Evolutionary conservation across 2,797 vertebrate species (phyloP).

Genomic region (Erpetoichthys calabaricus): DNA sequence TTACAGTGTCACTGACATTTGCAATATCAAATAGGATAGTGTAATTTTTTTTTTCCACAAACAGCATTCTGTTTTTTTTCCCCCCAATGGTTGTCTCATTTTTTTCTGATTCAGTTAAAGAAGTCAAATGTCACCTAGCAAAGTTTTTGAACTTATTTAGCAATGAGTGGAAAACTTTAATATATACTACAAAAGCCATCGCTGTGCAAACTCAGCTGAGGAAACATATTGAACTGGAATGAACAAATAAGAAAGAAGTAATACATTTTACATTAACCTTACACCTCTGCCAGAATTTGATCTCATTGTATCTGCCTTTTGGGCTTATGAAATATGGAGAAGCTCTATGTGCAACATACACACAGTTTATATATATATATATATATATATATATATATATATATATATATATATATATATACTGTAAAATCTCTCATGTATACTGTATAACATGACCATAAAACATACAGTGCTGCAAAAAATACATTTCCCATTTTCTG

Average conservation of each 20-base stretch:
- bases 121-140: constrained; percentile 25
- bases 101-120: constrained; percentile 19
- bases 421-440: no score
- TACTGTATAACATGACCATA: no score
- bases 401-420: no score
- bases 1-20: no score
- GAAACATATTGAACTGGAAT: constrained; percentile 26
- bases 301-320: constrained; percentile 17
- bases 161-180: constrained; percentile 11
- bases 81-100: not conserved
- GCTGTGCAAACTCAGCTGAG: constrained; percentile 16
- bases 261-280: constrained; percentile 37
- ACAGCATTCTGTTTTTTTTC: no score
- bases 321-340: constrained; percentile 20
- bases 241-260: constrained; percentile 19
- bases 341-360: not conserved
- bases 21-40: no score
- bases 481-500: no score
- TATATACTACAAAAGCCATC: constrained; percentile 23
- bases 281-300: constrained; percentile 21
- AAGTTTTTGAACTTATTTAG: constrained; percentile 11
- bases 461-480: no score
- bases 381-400: not conserved
- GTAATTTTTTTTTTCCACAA: no score
- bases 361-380: not conserved